A percentile compares a stretch with the other conserved stretches of the same genome.
Evolutionary conservation across 2,797 vertebrate genomes (phyloP).

Genomic region (Coranthus polyacanthus): DNA sequence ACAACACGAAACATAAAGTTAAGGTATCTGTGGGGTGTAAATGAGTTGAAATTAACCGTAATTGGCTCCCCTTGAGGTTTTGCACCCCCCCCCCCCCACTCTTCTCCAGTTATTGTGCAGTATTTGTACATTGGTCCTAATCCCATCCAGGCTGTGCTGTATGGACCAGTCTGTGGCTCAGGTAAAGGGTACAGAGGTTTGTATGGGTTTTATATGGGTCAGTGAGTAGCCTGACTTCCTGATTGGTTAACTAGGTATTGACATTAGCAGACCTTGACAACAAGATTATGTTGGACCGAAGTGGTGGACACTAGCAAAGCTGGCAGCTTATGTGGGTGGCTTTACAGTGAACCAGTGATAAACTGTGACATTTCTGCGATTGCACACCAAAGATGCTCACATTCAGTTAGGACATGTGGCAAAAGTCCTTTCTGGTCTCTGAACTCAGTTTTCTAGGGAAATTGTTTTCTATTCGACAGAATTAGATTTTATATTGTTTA

Average conservation of each 20-base stretch:
- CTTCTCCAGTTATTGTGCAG: slow-evolving; percentile 58
- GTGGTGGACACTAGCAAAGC: slow-evolving; percentile 47
- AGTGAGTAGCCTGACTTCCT: slow-evolving; percentile 40
- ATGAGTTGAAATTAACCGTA: slow-evolving; percentile 22
- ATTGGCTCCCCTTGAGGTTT: slow-evolving; percentile 37
- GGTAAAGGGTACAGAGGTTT: slow-evolving; percentile 55
- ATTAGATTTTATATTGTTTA: no score
- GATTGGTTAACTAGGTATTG: slow-evolving; percentile 34
- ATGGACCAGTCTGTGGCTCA: slow-evolving; percentile 56
- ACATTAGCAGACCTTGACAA: slow-evolving; percentile 55
- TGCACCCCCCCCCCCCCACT: slow-evolving; percentile 51
- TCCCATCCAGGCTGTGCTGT: slow-evolving; percentile 46
- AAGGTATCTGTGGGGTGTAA: slow-evolving; percentile 4
- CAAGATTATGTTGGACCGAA: slow-evolving; percentile 56
- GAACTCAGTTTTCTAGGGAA: neutral
- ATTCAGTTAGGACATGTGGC: slow-evolving; percentile 27
- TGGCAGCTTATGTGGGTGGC: slow-evolving; percentile 40
- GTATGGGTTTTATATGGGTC: slow-evolving; percentile 15
- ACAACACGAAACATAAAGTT: neutral
- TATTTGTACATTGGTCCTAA: slow-evolving; percentile 68
- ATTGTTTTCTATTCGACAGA: slow-evolving; percentile 1
- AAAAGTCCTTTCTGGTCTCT: slow-evolving; percentile 24
- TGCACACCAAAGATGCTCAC: slow-evolving; percentile 45
- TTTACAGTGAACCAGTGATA: slow-evolving; percentile 59
- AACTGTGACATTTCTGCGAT: slow-evolving; percentile 47